Base-by-base conservation (phyloP, 2,888 invertebrate genomes). In the Drosophila fulvimacula region DNA sequence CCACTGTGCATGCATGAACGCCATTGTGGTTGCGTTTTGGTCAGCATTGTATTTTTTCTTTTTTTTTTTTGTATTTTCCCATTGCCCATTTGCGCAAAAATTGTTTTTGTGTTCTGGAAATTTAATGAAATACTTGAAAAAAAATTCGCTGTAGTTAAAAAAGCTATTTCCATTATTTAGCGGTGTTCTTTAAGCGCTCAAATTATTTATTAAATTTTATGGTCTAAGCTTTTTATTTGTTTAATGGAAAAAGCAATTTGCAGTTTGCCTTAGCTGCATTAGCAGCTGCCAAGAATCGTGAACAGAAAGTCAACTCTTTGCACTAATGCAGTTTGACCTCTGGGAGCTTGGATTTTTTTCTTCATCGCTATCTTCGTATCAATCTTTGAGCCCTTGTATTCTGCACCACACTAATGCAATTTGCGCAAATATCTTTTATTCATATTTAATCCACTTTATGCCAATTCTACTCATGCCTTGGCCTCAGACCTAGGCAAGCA, bases 381-480 rank as follows among this genome's bases (percentile, higher is more conserved):
- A 69, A 60, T 73, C 69, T 55, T 24, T 60, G 55, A 27, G 32
- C 9, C 24, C 41, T 58, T 68, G 49, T 55, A 52, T 58, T 48
- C 30, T 44, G 41, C 52, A 49, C 55, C 67, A 55, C 79, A 65
- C 83, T 70, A 82, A 86, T 88, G 83, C 81, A 86, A 84, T 88
- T 88, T 88, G 73, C 71, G 73, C 72, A 82, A 84, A 84, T 84
- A 84, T 88, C 81, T 84, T 82, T 84, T 82, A 84, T 84, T 84
- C 83, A 84, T 88, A 88, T 84, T 84, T 84, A 84, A 88, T 84
- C 83, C 83, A 84, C 88, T 84, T 83, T 76, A 68, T 76, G 76
- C 76, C 83, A 82, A 88, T 88, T 76, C 79, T 69, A 68, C 52
- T 73, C 69, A 56, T 44, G 64, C 67, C 51, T 30, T 21, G 30